phyloP scores from a whole-genome alignment of 2,797 vertebrate genomes.

The Melopsittacus undulatus region DNA sequence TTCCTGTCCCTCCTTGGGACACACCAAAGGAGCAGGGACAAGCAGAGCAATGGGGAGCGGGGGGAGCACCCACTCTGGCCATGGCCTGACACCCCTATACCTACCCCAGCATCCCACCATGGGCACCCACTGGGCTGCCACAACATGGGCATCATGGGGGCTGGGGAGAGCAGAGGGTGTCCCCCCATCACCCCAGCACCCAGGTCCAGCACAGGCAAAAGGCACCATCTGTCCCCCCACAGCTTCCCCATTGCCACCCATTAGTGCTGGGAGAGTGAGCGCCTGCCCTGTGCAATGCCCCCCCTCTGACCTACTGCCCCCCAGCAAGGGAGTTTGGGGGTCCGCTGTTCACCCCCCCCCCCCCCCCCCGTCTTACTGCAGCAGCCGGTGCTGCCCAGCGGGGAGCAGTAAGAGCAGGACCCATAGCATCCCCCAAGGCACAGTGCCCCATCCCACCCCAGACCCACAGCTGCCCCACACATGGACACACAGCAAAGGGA shows the following conservation, averaged over 20 bases:
- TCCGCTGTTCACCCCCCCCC: too few species aligned
- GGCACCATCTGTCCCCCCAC: neutral
- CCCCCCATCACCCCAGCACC: too few species aligned
- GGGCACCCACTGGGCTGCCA: neutral
- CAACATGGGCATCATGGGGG: neutral
- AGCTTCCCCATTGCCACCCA: neutral
- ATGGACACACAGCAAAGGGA: fast-evolving
- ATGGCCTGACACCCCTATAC: neutral
- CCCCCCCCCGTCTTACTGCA: neutral
- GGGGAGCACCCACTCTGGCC: neutral
- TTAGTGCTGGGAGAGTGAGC: fast-evolving
- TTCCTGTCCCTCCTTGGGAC: conserved; percentile 57
- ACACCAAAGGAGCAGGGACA: conserved; percentile 14
- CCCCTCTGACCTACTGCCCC: neutral
- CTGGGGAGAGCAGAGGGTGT: neutral
- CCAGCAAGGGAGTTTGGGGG: neutral
- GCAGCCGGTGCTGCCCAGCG: neutral
- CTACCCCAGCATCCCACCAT: fast-evolving
- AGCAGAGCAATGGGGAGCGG: neutral
- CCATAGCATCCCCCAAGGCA: neutral
- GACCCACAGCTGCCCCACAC: neutral
- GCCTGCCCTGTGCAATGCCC: neutral
- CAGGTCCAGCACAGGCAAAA: fast-evolving
- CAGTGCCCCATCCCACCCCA: neutral
- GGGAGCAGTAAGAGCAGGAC: neutral